Base-by-base conservation (phyloP, 2,888 invertebrate species). In the Eupithecia exiguata region DNA sequence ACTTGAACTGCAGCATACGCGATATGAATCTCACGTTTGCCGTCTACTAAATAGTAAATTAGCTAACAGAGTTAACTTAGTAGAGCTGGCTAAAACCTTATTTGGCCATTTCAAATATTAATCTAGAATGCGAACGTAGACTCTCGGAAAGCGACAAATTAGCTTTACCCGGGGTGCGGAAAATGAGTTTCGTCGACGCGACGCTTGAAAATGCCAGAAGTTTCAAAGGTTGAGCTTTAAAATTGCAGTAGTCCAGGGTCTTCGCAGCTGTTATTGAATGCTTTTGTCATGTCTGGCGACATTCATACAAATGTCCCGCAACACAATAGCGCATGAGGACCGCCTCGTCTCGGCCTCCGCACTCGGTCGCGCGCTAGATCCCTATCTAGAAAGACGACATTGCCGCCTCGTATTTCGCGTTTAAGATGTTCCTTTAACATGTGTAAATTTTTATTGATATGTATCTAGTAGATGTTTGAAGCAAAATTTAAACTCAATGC, bases 11-110 rank as follows among this genome's bases (percentile, higher is more conserved):
- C 89, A 86, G 82, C 86, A 84, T 86, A 86, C 84, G 84, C 88
- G 93, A 93, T 93, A 93, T 89, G 89, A 87, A 93, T 93, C 92
- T 93, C 93, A 92, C 93, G 93, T 92, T 92, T 90, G 88, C 91
- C 84, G 84, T 84, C 87, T 86, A 89, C 91, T 92, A 93, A 93
- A 92, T 92, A 91, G 87, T 93, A 93, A 92, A 92, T 93, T 91
- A 92, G 91, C 89, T 89, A 88, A 90, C 91, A 82, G 86, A 90
- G 86, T 89, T 91, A 89, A 92, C 91, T 92, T 91, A 89, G 89
- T 89, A 83, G 78, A 83, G 84, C 85, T 83, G 82, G 84, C 86
- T 84, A 81, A 38, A 77, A 76, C 81, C 79, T 79, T 82, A 78
- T 82, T 84, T 75, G 70, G 78, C 78, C 69, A 77, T 75, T 81